A percentile compares a stretch with the other conserved stretches of the same genome.
Conservation (phyloP, 2,797 vertebrate species). For the Pelodytes ibericus region DNA sequence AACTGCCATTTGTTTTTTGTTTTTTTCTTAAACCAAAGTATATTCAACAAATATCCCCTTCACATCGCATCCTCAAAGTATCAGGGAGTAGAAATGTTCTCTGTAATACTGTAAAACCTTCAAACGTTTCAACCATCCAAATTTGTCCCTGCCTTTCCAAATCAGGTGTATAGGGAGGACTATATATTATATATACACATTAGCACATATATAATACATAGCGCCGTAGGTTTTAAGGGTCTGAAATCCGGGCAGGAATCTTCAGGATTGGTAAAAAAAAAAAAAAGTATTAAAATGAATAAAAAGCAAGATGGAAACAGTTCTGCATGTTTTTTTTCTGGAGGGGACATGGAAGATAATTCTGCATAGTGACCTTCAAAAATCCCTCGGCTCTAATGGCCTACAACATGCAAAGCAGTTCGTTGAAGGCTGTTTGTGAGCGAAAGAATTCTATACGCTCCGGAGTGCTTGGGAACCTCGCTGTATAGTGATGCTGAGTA, state of each 20-base stretch:
- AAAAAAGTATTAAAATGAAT: conserved; percentile 17
- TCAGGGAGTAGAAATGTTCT: conserved; percentile 68
- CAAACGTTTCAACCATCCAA: conserved; percentile 66
- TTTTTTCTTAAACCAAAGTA: conserved; percentile 61
- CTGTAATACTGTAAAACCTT: conserved; percentile 72
- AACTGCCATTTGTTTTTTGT: conserved; percentile 54
- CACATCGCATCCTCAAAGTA: conserved; percentile 71
- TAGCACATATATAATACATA: conserved; percentile 67
- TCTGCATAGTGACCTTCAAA: neutral
- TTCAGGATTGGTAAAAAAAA: conserved; percentile 62
- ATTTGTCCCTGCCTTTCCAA: conserved; percentile 52
- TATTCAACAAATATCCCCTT: conserved; percentile 75
- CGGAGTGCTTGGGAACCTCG: neutral
- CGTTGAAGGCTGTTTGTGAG: conserved; percentile 44
- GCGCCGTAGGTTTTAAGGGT: conserved; percentile 73
- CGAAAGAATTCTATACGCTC: conserved; percentile 63
- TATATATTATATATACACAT: conserved; percentile 76
- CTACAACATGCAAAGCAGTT: neutral
- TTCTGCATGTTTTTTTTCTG: neutral
- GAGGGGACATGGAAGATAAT: neutral
- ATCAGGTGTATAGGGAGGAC: too few relatives aligned
- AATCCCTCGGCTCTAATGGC: neutral
- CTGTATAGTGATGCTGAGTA: conserved; percentile 36
- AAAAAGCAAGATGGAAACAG: neutral
- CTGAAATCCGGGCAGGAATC: conserved; percentile 68